phyloP scores from a whole-genome alignment of 2,888 invertebrate species.

The Sinodicranocentrus sp. region DNA sequence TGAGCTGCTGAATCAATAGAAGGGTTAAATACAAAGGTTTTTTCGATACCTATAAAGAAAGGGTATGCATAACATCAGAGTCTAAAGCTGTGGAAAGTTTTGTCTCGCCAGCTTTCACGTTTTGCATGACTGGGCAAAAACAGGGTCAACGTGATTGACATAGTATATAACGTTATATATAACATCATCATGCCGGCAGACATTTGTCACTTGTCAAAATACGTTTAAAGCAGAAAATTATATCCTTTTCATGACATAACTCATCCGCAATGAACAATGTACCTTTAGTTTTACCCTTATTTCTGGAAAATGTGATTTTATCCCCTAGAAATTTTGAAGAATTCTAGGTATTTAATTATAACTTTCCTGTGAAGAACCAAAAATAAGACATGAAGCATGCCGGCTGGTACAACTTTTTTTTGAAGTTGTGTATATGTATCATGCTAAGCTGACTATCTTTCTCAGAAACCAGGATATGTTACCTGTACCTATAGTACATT shows the following conservation, averaged over 20 bases:
- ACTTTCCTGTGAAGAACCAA: not conserved
- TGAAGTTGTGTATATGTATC: not conserved
- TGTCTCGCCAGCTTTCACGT: too few relatives aligned
- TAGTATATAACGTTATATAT: too few relatives aligned
- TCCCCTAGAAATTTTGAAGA: not conserved
- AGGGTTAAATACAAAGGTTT: too few relatives aligned
- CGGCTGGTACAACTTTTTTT: not conserved
- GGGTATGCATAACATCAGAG: too few relatives aligned
- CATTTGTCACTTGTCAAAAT: too few relatives aligned
- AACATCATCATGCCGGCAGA: too few relatives aligned
- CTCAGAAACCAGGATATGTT: not conserved
- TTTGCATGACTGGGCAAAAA: too few relatives aligned
- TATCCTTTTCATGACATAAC: not conserved
- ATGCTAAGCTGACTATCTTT: constrained; percentile 13
- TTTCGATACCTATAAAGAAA: too few relatives aligned
- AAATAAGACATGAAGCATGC: not conserved
- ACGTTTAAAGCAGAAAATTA: too few relatives aligned
- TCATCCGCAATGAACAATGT: not conserved
- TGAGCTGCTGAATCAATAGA: too few relatives aligned
- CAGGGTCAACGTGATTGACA: too few relatives aligned
- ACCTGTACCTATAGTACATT: not conserved
- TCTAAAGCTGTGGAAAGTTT: too few relatives aligned
- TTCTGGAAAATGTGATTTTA: not conserved
- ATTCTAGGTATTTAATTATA: not conserved
- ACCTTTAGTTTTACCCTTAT: not conserved